Base-by-base conservation (phyloP, 2,888 invertebrate genomes). In the Marasmarcha lunaedactyla region DNA sequence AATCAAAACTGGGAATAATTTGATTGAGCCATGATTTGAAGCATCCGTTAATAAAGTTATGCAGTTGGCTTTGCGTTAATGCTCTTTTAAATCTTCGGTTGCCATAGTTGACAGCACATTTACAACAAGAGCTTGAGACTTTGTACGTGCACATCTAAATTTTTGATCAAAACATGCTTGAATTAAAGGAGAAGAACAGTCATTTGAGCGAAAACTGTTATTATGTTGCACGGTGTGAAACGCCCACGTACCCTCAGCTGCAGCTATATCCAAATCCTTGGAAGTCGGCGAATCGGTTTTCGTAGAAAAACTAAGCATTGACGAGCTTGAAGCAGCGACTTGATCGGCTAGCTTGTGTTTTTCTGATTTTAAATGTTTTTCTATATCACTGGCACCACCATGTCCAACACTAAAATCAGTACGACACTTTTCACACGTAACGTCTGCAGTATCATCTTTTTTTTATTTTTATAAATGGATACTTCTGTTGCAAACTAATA, bases 81-180 rank as follows among this genome's bases (percentile, higher is more conserved):
- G 4, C 3, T 20, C 20, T 20, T 20, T 20, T 20, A 20, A 20
- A 6, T 30, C 30, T 30, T 30, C n/a, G 6, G n/a, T 30, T 30
- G 30, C 30, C n/a, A 10, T 30, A 30, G 30, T 4, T 10, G 30
- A 6, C 30, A 30, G n/a, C 2, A 40, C 43, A 41, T 43, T 43
- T 15, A 12, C 35, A 30, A 35, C 39, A 42, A 38, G 38, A 41
- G 41, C 43, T 41, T 43, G 14, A 12, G 33, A 43, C 38, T 43
- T 43, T 4, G 43, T 41, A 35, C 37, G 37, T 33, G 38, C 45
- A 35, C 45, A 45, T 37, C 36, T 34, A 43, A 43, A 43, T 37
- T 41, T 43, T 27, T 38, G 35, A 12, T 44, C 43, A 40, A 43
- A 43, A 43, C 33, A 15, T 43, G 36, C 25, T 30, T 37, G 40